Evolutionary conservation across 1,140 invertebrate genomes (phyloP).

Genomic region (Saccostrea cuccullata): DNA sequence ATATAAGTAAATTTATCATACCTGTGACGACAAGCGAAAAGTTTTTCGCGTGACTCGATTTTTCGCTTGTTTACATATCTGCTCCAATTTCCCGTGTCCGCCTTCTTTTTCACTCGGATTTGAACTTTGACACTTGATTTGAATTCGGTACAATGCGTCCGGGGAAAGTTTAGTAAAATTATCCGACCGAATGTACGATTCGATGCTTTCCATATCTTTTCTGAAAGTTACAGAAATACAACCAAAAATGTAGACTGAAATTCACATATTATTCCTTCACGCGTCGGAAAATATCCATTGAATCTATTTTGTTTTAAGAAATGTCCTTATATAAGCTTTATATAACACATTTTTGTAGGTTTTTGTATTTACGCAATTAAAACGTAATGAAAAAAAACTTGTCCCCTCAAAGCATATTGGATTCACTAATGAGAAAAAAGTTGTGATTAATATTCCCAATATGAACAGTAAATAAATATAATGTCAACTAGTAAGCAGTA

Average conservation of each 20-base stretch:
- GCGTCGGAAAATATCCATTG: too few species aligned
- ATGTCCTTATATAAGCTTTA: too few species aligned
- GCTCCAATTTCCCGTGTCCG: neutral
- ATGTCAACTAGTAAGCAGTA: neutral
- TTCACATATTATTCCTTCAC: too few species aligned
- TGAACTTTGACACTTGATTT: neutral
- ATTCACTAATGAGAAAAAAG: slow-evolving; percentile 6
- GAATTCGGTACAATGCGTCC: neutral
- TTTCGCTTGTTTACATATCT: neutral
- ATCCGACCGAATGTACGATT: neutral
- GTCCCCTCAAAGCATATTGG: neutral
- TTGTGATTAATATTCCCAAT: slow-evolving; percentile 3
- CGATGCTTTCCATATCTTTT: neutral
- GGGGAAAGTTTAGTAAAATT: neutral
- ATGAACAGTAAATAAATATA: neutral
- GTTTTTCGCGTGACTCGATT: neutral
- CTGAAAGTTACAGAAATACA: neutral
- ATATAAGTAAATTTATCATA: neutral
- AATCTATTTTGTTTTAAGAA: too few species aligned
- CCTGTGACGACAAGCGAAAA: neutral
- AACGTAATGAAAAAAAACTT: neutral
- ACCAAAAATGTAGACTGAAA: too few species aligned
- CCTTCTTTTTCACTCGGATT: neutral
- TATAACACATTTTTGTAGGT: too few species aligned
- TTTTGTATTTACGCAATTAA: neutral